phyloP scores from a whole-genome alignment of 2,113 vertebrate species.

The Opisthocomus hoazin region DNA sequence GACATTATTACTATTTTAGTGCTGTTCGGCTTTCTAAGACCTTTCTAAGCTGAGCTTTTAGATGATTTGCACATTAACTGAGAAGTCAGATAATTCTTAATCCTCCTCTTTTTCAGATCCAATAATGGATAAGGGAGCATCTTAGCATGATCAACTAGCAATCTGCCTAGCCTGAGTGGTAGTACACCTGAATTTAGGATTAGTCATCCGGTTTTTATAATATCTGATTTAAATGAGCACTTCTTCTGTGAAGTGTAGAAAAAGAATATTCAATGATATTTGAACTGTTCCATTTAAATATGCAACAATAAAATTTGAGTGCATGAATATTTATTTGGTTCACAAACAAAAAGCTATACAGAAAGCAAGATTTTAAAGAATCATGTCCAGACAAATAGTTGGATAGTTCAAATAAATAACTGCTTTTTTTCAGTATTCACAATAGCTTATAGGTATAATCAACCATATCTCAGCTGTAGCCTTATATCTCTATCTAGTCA shows the following conservation, averaged over 20 bases:
- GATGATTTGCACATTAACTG: conserved; percentile 94
- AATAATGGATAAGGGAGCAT: conserved; percentile 89
- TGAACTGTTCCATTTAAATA: conserved; percentile 6
- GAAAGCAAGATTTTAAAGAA: not conserved
- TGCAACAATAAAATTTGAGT: not conserved
- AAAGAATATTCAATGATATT: conserved; percentile 25
- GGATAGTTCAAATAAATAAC: not conserved
- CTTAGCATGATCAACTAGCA: conserved; percentile 89
- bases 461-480: not conserved
- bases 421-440: not conserved
- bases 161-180: conserved; percentile 85
- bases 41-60: conserved; percentile 73
- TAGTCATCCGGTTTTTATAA: conserved; percentile 69
- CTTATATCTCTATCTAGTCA: not conserved
- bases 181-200: conserved; percentile 81
- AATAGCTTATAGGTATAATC: not conserved
- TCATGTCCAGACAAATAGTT: not conserved
- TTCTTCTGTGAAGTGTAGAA: conserved; percentile 8
- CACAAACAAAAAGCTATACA: not conserved
- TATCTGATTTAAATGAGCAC: conserved; percentile 67
- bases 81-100: conserved; percentile 94
- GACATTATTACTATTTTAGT: conserved; percentile 68
- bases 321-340: not conserved
- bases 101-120: conserved; percentile 91
- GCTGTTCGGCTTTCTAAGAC: conserved; percentile 61